Percentiles rank a stretch among this genome's conserved stretches.
These are phyloP conservation scores for Spinus pinus DNA, from an alignment of 2,797 vertebrate species.

Conservation along the genomic window DNA sequence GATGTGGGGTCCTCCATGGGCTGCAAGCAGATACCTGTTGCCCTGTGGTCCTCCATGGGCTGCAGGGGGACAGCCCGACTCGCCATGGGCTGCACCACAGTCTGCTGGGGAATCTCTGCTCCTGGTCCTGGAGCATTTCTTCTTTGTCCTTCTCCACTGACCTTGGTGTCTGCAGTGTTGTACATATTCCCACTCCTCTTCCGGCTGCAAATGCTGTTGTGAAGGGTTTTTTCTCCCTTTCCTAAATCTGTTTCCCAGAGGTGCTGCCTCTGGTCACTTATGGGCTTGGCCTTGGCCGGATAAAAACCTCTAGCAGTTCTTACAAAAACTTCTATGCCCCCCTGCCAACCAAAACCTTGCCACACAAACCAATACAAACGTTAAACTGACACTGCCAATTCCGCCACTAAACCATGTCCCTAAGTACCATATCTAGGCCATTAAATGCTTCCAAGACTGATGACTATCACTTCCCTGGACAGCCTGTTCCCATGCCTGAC, in stretches of 20 bases:
- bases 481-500: not conserved
- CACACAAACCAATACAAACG: not conserved
- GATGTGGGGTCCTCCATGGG: not conserved
- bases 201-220: not conserved
- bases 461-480: not conserved
- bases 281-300: not conserved
- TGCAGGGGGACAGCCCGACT: not conserved
- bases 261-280: not conserved
- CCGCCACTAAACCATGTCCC: not conserved
- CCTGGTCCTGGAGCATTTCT: not conserved
- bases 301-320: not conserved
- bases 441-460: not conserved
- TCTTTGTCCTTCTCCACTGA: not conserved
- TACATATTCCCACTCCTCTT: not conserved
- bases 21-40: not conserved
- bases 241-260: not conserved
- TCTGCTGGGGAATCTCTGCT: not conserved
- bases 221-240: not conserved
- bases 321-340: not conserved
- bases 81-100: rapidly evolving
- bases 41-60: not conserved
- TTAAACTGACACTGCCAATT: not conserved
- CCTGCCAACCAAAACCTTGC: not conserved
- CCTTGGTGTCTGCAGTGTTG: not conserved
- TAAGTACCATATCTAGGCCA: not conserved